Conservation (phyloP, 2,888 invertebrate species). For the Lordiphosa andalusiaca region DNA sequence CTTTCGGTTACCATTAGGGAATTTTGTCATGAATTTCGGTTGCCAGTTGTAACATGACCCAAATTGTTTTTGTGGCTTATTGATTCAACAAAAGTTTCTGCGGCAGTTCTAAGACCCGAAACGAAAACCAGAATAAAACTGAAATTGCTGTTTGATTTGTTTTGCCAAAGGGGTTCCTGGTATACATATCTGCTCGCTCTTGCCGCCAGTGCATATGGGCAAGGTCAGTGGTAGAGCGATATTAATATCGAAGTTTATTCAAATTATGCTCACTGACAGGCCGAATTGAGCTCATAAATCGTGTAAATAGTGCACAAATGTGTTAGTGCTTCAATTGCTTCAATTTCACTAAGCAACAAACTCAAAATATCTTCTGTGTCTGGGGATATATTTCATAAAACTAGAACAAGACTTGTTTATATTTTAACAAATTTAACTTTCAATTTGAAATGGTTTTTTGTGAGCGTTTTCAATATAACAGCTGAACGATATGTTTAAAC, state of each 20-base stretch:
- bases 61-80: constrained; percentile 78
- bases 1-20: constrained; percentile 71
- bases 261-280: constrained; percentile 47
- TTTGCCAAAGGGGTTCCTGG: constrained; percentile 53
- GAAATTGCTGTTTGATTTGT: constrained; percentile 68
- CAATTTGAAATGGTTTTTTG: too few species aligned
- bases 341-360: too few species aligned
- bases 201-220: constrained; percentile 24
- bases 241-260: constrained; percentile 34
- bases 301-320: constrained; percentile 34
- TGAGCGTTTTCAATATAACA: too few species aligned
- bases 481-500: too few species aligned
- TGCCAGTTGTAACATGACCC: constrained; percentile 79
- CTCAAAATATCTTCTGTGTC: too few species aligned
- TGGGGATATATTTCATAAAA: too few species aligned
- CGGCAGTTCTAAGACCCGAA: constrained; percentile 57
- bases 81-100: constrained; percentile 79
- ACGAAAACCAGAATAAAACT: constrained; percentile 21
- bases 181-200: constrained; percentile 1
- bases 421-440: too few species aligned
- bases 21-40: constrained; percentile 76
- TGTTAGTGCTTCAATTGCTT: constrained; percentile 8
- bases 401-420: too few species aligned
- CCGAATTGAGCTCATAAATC: constrained; percentile 24
- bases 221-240: constrained; percentile 28